Evolutionary conservation across 2,113 vertebrate species (phyloP), one percentile per base, ranked within the genome.

Genomic region (Alosa alosa): DNA sequence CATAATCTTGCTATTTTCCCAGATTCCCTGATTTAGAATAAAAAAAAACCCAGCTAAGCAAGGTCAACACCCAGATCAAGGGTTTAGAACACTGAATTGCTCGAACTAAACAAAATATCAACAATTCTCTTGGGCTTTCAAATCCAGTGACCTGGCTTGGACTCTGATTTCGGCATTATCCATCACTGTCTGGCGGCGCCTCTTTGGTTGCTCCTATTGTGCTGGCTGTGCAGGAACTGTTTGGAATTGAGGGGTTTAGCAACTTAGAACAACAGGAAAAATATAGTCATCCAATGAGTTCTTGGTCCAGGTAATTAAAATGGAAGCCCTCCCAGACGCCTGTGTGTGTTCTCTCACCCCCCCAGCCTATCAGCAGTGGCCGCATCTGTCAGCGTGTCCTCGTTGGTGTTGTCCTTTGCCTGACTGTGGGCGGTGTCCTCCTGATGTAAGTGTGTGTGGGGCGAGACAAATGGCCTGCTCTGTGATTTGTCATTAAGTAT

Each of bases 401-500:
- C 64, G 11, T 13, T 36, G 13, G 25, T 49, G 22, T 52, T 25
- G 39, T 55, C 81, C 52, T 41, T 13, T 47, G 45, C 41, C 25
- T 25, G 64, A 4, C 39, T 50, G 31, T 57, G 60, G 84, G 64
- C 31, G 25, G 7, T 52, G 13, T 52, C 64, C n/a, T 31, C 87
- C 45, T 22, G 50, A 8, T 39, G 15, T 49, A 57, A 72, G 83
- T 44, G 17, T 8, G 36, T 39, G 8, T 18, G n/a, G 39, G 31
- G 6, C 18, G 47, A 81, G 46, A 68, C 41, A 17, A 78, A 78
- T 39, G 31, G 36, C 72, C 31, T 15, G 25, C 31, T 39, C 31
- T 78, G 72, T 31, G 64, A 52, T 85, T 78, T 64, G 52, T 86
- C 52, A 87, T 75, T 88, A 20, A 17, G 84, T 22, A 13, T 87